phyloP scores from a whole-genome alignment of 2,888 invertebrate genomes.

The Parthenolecanium corni region DNA sequence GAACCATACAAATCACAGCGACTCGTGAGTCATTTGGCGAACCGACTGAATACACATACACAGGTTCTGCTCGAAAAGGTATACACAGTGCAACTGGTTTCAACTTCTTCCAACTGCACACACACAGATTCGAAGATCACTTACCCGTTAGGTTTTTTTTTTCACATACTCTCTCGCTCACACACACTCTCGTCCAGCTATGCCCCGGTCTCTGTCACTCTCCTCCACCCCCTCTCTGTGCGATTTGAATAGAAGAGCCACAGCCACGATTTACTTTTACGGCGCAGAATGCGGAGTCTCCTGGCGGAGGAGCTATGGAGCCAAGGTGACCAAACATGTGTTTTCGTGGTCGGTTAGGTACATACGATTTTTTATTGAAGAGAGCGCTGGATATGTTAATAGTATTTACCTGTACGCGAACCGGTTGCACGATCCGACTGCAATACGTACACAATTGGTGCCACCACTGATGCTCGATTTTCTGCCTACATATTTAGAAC shows the following conservation, averaged over 20 bases:
- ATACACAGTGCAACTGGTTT: slow-evolving; percentile 21
- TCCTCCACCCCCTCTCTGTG: not conserved
- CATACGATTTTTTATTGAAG: not conserved
- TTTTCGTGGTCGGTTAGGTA: slow-evolving; percentile 4
- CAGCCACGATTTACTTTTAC: no score
- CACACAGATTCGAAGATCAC: slow-evolving; percentile 1
- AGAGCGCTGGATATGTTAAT: slow-evolving; percentile 4
- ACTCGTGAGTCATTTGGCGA: no score
- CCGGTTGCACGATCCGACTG: slow-evolving; percentile 14
- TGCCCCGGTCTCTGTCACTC: not conserved
- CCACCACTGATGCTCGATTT: not conserved
- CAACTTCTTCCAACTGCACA: not conserved
- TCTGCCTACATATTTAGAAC: not conserved
- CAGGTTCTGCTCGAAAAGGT: slow-evolving; percentile 7
- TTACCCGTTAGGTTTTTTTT: slow-evolving; percentile 9
- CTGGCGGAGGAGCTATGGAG: no score
- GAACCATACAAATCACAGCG: not conserved
- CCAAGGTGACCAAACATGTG: slow-evolving; percentile 25
- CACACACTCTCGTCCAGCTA: not conserved
- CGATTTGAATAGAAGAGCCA: slow-evolving; percentile 16
- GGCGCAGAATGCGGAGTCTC: not conserved
- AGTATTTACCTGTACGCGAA: slow-evolving; percentile 5
- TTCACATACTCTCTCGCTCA: not conserved
- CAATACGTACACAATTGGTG: not conserved
- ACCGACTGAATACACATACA: no score